Base-by-base conservation (phyloP, 2,113 vertebrate species). In the Pithys albifrons region DNA sequence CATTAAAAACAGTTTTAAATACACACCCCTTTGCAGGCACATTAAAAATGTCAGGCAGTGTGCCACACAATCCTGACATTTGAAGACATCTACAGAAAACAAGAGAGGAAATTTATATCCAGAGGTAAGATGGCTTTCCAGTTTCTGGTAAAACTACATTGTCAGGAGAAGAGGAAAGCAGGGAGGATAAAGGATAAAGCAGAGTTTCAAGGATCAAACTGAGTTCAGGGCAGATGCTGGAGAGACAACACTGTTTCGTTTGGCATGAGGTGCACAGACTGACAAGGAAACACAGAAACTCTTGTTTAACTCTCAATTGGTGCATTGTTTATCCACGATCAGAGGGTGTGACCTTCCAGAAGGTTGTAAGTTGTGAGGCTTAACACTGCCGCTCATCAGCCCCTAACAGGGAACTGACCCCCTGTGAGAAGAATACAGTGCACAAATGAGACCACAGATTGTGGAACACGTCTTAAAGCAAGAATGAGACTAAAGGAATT, bases 201-300 rank as follows among this genome's bases (percentile, higher is more conserved):
- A 39, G 69, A 89, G 69, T 89, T 89, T 58, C 89, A 91, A 87
- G 88, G 94, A 93, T 96, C 86, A 95, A 69, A 84, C 55, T 9
- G 69, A 95, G 92, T 95, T 93, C 91, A 96, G 89, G 54, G 77
- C 91, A 96, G 82, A 92, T 88, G 78, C 82, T 81, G 82, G 85
- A 61, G 69, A 90, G 95, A 88, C 75, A 74, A 64, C 6, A 23
- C 41, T 79, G 88, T 96, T 96, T 86, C 95, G 9, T 49, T 93
- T 96, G 93, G 96, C 93, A 80, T 17, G 46, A 80, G 82, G 93
- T 88, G 90, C 92, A 77, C 35, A 27, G 78, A n/a, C 69, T 39
- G 82, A 73, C 14, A 70, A 48, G 75, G 33, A 76, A 43, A 96
- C 87, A 94, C 74, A 96, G 96, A n/a, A 83, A 78, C 39, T 83